Percentiles rank a stretch among this genome's conserved stretches.
Evolutionary conservation across 2,797 vertebrate genomes (phyloP).

Genomic region (Lateolabrax maculatus): DNA sequence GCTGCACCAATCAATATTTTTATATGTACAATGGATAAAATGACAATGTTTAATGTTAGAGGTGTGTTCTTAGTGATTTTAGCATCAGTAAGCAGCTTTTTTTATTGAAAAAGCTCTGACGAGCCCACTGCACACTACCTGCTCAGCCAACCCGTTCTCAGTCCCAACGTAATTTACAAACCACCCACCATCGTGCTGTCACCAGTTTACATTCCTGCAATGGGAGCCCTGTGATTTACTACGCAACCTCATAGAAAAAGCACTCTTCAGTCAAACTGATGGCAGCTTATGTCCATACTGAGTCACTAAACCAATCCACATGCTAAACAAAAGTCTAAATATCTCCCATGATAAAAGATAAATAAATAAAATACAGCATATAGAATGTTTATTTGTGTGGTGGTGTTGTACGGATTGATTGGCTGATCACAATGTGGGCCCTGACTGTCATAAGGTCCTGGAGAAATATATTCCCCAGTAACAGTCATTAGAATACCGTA

Average conservation of each 20-base stretch:
- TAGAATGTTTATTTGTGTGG: neutral
- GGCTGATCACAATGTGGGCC: neutral
- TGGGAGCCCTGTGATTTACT: no score
- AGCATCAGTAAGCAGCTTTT: no score
- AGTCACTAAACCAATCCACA: neutral
- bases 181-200: no score
- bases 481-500: slow-evolving; percentile 9
- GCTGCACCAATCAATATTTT: neutral
- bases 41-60: neutral
- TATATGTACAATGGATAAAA: neutral
- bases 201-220: no score
- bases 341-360: neutral
- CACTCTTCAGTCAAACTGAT: neutral
- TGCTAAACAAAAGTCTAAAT: neutral
- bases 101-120: no score
- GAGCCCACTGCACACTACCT: no score
- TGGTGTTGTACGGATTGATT: neutral
- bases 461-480: slow-evolving; percentile 14
- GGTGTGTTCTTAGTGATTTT: neutral
- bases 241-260: neutral
- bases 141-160: no score
- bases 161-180: no score
- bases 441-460: neutral
- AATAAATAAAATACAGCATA: neutral
- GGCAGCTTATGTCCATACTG: neutral